Base-by-base conservation (phyloP, 2,888 invertebrate genomes). In the Drosophila tanythrix region DNA sequence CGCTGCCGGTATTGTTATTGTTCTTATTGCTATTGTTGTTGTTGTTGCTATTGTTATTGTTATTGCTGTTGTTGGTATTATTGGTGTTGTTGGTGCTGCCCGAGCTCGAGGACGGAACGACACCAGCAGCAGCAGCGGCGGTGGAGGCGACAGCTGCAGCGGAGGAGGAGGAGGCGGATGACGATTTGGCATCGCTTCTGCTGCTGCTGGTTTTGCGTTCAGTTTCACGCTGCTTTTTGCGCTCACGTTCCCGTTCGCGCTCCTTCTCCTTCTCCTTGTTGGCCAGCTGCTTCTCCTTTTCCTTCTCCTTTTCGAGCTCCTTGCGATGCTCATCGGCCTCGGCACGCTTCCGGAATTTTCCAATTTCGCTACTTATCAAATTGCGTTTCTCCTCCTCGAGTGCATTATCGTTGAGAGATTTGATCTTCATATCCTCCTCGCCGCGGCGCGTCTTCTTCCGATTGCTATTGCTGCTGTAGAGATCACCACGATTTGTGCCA, bases 301-400 rank as follows among this genome's bases (percentile, higher is more conserved):
- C 92, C 69, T 92, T 92, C 73, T 94, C 94, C 75, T 94, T 94
- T 64, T 94, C 94, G 10, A 94, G 93, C 76, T 94, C 93, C 63
- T 93, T 93, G 64, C 93, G 91, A 79, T 93, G 92, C 62, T 93
- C 92, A 72, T 93, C 93, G 27, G 92, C 93, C 73, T 93, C 93
- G 21, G 93, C 99, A 83, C 98, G 97, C 94, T 99, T 98, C 76
- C 99, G 96, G 94, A 99, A 99, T 94, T 98, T 98, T 89, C 98
- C 98, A 93, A 99, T 99, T 95, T 99, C 99, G 88, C 98, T 95
- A 91, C 98, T 98, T 87, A 99, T 99, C 86, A 99, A 95, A 93
- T 98, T 98, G 57, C 98, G 96, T 93, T 99, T 98, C 92, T 99
- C 99, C 93, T 99, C 99, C 92, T 99, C 99, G 74, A 99, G 96